Evolutionary conservation across 92 coral and sea anemone genomes (phyloP).

Genomic region (Epizoanthus rinbou): DNA sequence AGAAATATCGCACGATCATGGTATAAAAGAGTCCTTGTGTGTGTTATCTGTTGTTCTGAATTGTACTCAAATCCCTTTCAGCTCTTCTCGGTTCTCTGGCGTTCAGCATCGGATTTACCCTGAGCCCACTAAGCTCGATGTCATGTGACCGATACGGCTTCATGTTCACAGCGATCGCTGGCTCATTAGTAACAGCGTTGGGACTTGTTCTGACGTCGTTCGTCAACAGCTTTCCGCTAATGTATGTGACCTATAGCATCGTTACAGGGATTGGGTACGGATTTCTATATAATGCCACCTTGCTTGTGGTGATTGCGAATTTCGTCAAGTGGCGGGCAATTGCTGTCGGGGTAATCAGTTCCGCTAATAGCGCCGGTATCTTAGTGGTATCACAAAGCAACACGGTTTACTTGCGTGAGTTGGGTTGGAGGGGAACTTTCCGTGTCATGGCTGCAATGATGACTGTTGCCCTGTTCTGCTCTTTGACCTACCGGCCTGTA

Average conservation of each 20-base stretch:
- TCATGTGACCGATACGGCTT: conserved; percentile 54
- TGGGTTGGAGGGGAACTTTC: conserved; percentile 25
- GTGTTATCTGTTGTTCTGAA: too few relatives aligned
- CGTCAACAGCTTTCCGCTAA: conserved; percentile 32
- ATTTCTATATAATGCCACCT: conserved; percentile 13
- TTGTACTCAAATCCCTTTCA: conserved; percentile 12
- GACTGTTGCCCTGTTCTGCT: conserved; percentile 2
- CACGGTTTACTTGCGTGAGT: conserved; percentile 10
- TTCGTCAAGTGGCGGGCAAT: conserved; percentile 35
- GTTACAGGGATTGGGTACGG: conserved; percentile 42
- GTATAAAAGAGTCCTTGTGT: too few relatives aligned
- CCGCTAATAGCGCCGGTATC: conserved; percentile 9
- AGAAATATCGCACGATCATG: too few relatives aligned
- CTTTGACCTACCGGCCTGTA: not conserved
- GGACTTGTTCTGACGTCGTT: conserved; percentile 30
- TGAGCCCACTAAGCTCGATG: conserved; percentile 47
- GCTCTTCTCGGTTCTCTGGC: conserved; percentile 56
- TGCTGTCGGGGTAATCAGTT: not conserved
- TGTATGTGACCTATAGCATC: conserved; percentile 30
- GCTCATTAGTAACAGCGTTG: conserved; percentile 11
- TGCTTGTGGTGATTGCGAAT: conserved; percentile 22
- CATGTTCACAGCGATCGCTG: conserved; percentile 36
- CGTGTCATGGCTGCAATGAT: conserved; percentile 37
- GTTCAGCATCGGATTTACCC: conserved; percentile 38
- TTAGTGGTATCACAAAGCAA: conserved; percentile 12